A percentile compares a stretch with the other conserved stretches of the same genome.
Evolutionary conservation across 2,113 vertebrate species (phyloP).

Genomic region (Dasyornis broadbenti): DNA sequence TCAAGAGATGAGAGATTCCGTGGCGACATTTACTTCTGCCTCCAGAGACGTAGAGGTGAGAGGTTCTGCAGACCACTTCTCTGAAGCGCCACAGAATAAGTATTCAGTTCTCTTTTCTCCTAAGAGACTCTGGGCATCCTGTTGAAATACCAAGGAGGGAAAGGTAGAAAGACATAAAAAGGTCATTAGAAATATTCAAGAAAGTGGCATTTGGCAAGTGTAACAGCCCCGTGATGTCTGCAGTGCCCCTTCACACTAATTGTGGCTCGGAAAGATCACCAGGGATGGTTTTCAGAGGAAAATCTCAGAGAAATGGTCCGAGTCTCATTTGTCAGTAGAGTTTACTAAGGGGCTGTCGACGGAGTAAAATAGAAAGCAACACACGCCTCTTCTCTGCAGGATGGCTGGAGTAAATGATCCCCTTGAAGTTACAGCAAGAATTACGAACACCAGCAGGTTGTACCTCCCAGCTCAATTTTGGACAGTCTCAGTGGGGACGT

Average conservation of each 20-base stretch:
- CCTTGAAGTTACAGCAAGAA: neutral
- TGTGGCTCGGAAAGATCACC: neutral
- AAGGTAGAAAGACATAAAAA: slow-evolving; percentile 55
- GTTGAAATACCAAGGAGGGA: slow-evolving; percentile 69
- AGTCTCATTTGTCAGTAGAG: neutral
- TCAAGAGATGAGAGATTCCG: slow-evolving; percentile 61
- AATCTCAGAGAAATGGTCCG: neutral
- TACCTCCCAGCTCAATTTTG: neutral
- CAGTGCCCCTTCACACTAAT: neutral
- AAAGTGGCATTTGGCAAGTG: slow-evolving; percentile 65
- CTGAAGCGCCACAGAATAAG: slow-evolving; percentile 52
- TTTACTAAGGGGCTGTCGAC: neutral
- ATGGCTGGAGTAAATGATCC: fast-evolving
- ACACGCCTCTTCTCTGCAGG: neutral
- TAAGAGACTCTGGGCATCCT: slow-evolving; percentile 14
- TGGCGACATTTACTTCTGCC: slow-evolving; percentile 58
- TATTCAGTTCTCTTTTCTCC: slow-evolving; percentile 37
- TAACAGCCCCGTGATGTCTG: neutral
- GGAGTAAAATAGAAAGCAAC: too few species aligned
- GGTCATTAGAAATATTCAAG: slow-evolving; percentile 54
- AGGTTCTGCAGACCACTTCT: slow-evolving; percentile 32
- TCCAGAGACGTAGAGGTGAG: slow-evolving; percentile 40
- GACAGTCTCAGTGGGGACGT: fast-evolving
- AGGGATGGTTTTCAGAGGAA: neutral
- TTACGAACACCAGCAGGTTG: neutral